Conservation (phyloP, 2,888 invertebrate species). For the Pandemis heparana region DNA sequence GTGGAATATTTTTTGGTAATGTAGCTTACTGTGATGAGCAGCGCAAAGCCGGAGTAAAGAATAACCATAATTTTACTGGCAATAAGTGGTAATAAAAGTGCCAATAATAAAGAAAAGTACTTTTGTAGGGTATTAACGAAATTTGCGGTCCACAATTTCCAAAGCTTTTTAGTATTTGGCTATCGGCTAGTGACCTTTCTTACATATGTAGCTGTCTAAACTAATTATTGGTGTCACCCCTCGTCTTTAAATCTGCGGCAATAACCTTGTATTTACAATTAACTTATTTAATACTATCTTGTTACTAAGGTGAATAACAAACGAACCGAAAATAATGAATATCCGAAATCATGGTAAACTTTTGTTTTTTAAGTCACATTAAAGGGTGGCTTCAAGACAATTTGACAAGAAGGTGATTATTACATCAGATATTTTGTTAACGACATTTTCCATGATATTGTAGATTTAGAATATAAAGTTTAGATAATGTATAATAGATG, state of each 20-base stretch:
- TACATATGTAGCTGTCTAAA: background rate
- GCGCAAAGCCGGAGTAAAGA: too few relatives aligned
- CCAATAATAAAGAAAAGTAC: too few relatives aligned
- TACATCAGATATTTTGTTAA: background rate
- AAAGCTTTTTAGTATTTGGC: too few relatives aligned
- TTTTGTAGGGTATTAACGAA: too few relatives aligned
- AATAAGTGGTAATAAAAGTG: too few relatives aligned
- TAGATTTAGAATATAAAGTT: background rate
- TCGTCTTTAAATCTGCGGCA: too few relatives aligned
- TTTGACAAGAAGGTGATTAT: background rate
- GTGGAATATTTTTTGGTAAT: too few relatives aligned
- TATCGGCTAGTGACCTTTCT: too few relatives aligned
- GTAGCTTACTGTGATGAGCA: too few relatives aligned
- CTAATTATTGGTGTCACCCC: too few relatives aligned
- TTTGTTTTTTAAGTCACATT: background rate
- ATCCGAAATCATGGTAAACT: background rate
- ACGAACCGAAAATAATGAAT: background rate
- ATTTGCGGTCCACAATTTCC: too few relatives aligned
- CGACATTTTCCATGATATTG: background rate
- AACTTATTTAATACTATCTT: background rate
- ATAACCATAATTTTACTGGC: too few relatives aligned
- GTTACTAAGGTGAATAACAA: background rate
- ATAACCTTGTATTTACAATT: background rate
- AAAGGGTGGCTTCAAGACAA: background rate
- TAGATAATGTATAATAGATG: background rate